phyloP scores from a whole-genome alignment of 1,140 invertebrate genomes.

The Chironomus striatipennis region DNA sequence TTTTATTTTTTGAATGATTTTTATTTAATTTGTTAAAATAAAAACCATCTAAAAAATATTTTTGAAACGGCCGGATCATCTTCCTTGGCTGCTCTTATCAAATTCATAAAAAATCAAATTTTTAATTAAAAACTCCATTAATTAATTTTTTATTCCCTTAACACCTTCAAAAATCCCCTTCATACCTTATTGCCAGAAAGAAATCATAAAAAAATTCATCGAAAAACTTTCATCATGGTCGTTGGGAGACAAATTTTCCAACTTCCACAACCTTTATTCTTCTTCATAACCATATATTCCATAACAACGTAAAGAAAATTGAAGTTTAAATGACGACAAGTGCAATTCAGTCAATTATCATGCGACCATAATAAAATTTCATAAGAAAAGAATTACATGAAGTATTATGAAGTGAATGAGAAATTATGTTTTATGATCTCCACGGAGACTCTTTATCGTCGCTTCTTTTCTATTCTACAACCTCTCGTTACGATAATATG shows the following conservation, averaged over 20 bases:
- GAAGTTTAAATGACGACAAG: constrained; percentile 19
- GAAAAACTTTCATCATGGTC: constrained; percentile 7
- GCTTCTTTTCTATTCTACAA: neutral
- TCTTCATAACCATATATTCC: neutral
- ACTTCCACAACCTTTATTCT: neutral
- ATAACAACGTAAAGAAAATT: neutral
- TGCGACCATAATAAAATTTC: neutral
- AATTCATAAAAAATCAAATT: too few species aligned
- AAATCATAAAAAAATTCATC: neutral
- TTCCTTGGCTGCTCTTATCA: too few species aligned
- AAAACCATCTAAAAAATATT: too few species aligned
- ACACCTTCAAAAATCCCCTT: too few species aligned
- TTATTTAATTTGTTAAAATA: too few species aligned
- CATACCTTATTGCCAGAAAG: neutral
- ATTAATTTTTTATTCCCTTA: too few species aligned
- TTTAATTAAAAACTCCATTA: too few species aligned
- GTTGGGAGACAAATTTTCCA: neutral
- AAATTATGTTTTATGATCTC: neutral
- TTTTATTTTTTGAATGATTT: too few species aligned
- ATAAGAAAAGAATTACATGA: neutral
- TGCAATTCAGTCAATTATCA: constrained; percentile 17
- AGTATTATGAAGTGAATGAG: too few species aligned
- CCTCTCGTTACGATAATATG: neutral
- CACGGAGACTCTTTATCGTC: constrained; percentile 3
- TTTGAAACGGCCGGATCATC: too few species aligned